These are phyloP conservation scores for Tricholaema leucomelas DNA, from an alignment of 2,113 vertebrate genomes.

Conservation along the genomic window DNA sequence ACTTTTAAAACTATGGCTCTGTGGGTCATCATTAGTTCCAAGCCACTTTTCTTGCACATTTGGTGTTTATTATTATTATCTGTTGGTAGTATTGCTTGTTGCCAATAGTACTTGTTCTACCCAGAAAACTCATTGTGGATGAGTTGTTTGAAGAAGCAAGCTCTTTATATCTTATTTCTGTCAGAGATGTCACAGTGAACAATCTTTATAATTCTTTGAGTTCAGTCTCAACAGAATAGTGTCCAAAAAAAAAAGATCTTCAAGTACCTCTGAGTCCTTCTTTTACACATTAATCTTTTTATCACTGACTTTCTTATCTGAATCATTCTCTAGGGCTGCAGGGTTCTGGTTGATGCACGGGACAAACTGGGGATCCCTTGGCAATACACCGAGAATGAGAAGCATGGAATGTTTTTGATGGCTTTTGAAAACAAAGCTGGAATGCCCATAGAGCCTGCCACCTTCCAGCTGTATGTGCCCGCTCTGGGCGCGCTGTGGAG, in stretches of 20 bases:
- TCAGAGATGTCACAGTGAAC: slow-evolving; percentile 6
- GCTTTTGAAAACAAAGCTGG: slow-evolving; percentile 91
- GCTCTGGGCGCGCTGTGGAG: slow-evolving; percentile 88
- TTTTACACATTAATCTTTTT: background rate
- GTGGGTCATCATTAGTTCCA: background rate
- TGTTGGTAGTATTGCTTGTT: background rate
- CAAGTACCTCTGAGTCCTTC: background rate
- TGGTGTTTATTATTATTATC: background rate
- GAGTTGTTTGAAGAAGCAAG: background rate
- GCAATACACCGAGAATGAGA: slow-evolving; percentile 94
- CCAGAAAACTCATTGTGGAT: background rate
- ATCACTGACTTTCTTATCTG: background rate
- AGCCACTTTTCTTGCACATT: background rate
- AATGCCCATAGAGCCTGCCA: slow-evolving; percentile 87
- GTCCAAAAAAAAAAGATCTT: background rate
- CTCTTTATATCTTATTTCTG: background rate
- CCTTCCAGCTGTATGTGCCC: slow-evolving; percentile 93
- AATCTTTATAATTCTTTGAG: background rate
- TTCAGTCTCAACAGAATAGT: background rate
- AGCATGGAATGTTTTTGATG: slow-evolving; percentile 97
- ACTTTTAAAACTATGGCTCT: background rate
- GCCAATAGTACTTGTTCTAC: background rate
- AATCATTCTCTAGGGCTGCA: slow-evolving; percentile 82
- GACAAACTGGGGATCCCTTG: slow-evolving; percentile 94
- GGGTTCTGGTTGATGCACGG: slow-evolving; percentile 93